Evolutionary conservation across 2,888 invertebrate genomes (phyloP).

Genomic region (Gonocerus acuteangulatus): DNA sequence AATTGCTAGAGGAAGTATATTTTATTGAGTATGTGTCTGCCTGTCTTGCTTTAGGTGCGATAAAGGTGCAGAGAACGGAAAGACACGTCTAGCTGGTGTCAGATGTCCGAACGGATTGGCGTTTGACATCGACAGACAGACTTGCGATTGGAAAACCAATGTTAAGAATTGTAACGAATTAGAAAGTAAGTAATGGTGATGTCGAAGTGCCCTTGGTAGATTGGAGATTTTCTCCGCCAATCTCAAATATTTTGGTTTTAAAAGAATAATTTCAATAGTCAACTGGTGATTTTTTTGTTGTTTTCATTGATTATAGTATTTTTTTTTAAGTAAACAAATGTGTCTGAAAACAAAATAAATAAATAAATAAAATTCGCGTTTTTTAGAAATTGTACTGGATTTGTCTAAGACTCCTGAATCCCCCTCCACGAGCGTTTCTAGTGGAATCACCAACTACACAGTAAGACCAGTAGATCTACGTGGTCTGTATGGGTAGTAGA

Average conservation of each 20-base stretch:
- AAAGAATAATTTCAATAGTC: not conserved
- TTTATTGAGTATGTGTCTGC: too few relatives aligned
- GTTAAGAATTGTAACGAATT: conserved; percentile 90
- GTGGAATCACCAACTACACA: too few relatives aligned
- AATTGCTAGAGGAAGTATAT: too few relatives aligned
- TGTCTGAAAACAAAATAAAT: too few relatives aligned
- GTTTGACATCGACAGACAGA: conserved; percentile 89
- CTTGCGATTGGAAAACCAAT: conserved; percentile 93
- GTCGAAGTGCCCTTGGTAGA: conserved; percentile 1
- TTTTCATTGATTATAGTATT: too few relatives aligned
- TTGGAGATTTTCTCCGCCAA: not conserved
- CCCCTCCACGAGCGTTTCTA: too few relatives aligned
- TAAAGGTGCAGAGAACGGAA: conserved; percentile 79
- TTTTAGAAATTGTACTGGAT: too few relatives aligned
- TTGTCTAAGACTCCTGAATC: too few relatives aligned
- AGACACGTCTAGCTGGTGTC: conserved; percentile 78
- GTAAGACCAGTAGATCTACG: too few relatives aligned
- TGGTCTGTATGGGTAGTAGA: too few relatives aligned
- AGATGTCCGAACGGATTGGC: conserved; percentile 83
- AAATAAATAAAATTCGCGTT: too few relatives aligned
- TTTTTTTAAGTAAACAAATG: too few relatives aligned
- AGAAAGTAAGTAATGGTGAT: conserved; percentile 68
- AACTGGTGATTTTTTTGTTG: not conserved
- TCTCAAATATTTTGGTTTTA: not conserved
- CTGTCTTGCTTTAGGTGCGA: conserved; percentile 61